Conservation (phyloP, 2,797 vertebrate species). For the Perodicticus potto region DNA sequence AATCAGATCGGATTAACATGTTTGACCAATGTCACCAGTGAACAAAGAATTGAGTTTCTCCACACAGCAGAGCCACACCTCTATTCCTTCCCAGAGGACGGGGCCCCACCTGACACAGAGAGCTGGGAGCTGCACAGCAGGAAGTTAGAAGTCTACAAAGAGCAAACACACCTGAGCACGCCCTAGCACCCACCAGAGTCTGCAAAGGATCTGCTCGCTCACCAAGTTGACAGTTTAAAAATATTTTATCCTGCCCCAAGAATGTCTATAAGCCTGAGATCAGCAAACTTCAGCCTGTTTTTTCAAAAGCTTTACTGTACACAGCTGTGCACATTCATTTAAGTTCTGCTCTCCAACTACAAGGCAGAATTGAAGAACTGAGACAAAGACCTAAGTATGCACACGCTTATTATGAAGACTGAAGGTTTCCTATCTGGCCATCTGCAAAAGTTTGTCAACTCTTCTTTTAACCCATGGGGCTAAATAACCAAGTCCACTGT, state of each 20-base stretch:
- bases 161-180: not conserved
- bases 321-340: not conserved
- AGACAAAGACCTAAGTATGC: not conserved
- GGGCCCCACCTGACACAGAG: not conserved
- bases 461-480: not conserved
- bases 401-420: not conserved
- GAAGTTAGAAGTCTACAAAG: not conserved
- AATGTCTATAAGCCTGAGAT: not conserved
- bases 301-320: not conserved
- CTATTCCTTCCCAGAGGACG: not conserved
- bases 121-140: not conserved
- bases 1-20: not conserved
- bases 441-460: not conserved
- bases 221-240: not conserved
- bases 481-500: not conserved
- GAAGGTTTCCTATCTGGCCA: not conserved
- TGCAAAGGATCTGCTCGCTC: accelerated
- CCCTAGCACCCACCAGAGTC: not conserved
- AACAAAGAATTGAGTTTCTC: not conserved
- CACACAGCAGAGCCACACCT: not conserved
- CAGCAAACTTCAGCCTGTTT: not conserved
- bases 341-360: not conserved
- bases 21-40: not conserved
- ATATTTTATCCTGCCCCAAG: not conserved
- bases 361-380: not conserved